A percentile compares a stretch with the other conserved stretches of the same genome.
phyloP scores from a whole-genome alignment of 2,113 vertebrate genomes.

The Verasper variegatus region DNA sequence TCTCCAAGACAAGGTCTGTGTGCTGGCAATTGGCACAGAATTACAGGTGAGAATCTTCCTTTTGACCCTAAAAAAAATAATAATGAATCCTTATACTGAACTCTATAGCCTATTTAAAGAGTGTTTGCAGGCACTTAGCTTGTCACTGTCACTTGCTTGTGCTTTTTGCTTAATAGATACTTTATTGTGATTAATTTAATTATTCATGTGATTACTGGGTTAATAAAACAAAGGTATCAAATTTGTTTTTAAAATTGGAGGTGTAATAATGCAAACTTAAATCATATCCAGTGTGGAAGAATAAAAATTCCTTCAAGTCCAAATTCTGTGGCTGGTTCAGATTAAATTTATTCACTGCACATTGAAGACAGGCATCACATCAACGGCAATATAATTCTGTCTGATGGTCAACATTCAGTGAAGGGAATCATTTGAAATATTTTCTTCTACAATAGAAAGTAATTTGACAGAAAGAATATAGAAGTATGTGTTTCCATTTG shows the following conservation, averaged over 20 bases:
- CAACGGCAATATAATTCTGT: no score
- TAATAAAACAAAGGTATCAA: not conserved
- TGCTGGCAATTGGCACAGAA: constrained; percentile 90
- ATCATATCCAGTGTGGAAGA: not conserved
- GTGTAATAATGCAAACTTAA: not conserved
- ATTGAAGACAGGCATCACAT: no score
- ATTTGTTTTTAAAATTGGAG: not conserved
- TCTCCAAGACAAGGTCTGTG: constrained; percentile 87
- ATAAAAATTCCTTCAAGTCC: not conserved
- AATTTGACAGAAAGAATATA: no score
- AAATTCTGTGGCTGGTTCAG: not conserved
- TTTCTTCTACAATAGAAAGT: no score
- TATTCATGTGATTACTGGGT: not conserved
- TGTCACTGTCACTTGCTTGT: not conserved
- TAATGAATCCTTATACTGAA: not conserved
- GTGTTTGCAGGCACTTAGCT: not conserved
- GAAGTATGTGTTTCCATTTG: not conserved
- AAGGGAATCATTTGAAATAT: no score
- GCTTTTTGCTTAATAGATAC: not conserved
- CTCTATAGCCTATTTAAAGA: not conserved
- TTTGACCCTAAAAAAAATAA: not conserved
- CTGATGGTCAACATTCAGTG: no score
- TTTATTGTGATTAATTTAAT: not conserved
- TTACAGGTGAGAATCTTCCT: constrained; percentile 85
- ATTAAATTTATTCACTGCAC: no score